Evolutionary conservation across 2,797 vertebrate species (phyloP).

Genomic region (Silurus aristotelis): DNA sequence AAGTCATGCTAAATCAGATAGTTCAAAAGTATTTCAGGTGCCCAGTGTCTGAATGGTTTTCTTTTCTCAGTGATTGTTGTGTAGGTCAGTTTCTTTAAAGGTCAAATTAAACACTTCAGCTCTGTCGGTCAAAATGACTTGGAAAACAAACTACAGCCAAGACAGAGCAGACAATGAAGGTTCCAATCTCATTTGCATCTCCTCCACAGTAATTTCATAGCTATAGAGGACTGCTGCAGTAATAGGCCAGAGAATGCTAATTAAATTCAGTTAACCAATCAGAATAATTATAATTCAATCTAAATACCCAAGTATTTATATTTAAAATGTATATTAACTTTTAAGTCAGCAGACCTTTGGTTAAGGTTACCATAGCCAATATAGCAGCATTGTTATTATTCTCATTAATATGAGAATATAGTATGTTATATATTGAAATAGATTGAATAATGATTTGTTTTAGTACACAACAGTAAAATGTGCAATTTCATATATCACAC

Average conservation of each 20-base stretch:
- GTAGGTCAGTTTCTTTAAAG: conserved; percentile 42
- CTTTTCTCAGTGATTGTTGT: conserved; percentile 24
- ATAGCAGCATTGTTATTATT: not conserved
- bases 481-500: not conserved
- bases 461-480: not conserved
- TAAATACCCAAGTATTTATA: conserved; percentile 2
- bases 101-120: conserved; percentile 40
- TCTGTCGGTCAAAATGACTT: conserved; percentile 49
- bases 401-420: too few relatives aligned
- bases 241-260: not conserved
- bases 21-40: conserved; percentile 26
- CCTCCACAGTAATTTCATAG: not conserved
- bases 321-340: not conserved
- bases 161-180: conserved; percentile 13
- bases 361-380: not conserved
- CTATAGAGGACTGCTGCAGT: not conserved
- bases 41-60: not conserved
- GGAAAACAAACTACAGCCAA: not conserved
- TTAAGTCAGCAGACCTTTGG: not conserved
- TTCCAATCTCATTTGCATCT: conserved; percentile 13
- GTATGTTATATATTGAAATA: too few relatives aligned
- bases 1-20: conserved; percentile 19
- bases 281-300: conserved; percentile 10
- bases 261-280: not conserved
- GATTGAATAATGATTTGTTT: not conserved